Conservation (phyloP, 2,113 vertebrate genomes). For the Glaucomys volans region DNA sequence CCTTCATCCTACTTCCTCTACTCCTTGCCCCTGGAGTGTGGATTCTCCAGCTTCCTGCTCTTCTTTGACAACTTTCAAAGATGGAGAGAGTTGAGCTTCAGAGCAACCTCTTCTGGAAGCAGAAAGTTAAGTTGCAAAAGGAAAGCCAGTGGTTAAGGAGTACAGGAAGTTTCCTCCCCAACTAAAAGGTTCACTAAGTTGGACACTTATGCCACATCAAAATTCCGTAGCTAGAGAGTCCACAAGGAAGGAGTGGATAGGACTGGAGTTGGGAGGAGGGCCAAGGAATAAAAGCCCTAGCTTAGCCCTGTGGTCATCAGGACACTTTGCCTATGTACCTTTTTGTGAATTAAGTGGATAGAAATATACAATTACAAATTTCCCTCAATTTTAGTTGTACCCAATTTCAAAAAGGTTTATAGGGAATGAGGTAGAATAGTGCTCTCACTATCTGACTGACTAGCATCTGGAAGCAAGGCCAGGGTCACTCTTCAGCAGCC, state of each 20-base stretch:
- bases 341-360: background rate
- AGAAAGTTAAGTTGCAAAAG: background rate
- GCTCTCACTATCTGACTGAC: background rate
- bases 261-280: background rate
- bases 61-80: background rate
- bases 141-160: background rate
- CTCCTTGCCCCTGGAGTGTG: background rate
- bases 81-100: background rate
- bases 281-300: no score
- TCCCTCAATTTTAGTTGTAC: background rate
- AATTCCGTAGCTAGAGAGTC: background rate
- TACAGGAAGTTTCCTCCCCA: background rate
- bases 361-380: background rate
- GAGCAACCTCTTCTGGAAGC: background rate
- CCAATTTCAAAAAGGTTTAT: background rate
- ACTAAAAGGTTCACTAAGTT: background rate
- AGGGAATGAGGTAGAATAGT: background rate
- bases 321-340: background rate
- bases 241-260: background rate
- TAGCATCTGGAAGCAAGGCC: background rate
- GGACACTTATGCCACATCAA: no score
- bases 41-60: background rate
- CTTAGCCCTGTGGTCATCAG: no score
- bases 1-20: rapidly evolving
- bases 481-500: background rate